Evolutionary conservation across 1,140 invertebrate species (phyloP).

Genomic region (Dryas iulia): DNA sequence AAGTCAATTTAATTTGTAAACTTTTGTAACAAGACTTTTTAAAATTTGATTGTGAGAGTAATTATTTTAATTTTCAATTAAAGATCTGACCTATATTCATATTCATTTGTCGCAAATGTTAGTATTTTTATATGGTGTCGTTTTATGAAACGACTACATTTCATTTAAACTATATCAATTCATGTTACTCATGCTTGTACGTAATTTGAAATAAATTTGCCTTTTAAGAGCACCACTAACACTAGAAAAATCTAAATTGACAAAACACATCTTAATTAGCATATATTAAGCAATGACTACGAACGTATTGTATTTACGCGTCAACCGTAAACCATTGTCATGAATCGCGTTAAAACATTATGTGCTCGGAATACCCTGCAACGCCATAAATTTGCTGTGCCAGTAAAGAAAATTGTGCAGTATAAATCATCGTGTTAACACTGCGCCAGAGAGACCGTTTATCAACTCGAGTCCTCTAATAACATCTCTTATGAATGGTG

Average conservation of each 20-base stretch:
- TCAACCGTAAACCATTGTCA: slow-evolving; percentile 26
- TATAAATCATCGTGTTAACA: slow-evolving; percentile 65
- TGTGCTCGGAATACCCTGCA: slow-evolving; percentile 35
- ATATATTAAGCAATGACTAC: neutral
- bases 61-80: too few species aligned
- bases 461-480: slow-evolving; percentile 60
- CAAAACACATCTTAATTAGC: neutral
- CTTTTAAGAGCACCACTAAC: neutral
- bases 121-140: too few species aligned
- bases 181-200: too few species aligned
- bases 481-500: slow-evolving; percentile 55
- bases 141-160: neutral
- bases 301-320: neutral
- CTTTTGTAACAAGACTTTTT: too few species aligned
- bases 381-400: slow-evolving; percentile 57
- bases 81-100: too few species aligned
- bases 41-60: too few species aligned
- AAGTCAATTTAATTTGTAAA: too few species aligned
- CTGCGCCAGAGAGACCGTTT: slow-evolving; percentile 51
- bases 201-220: too few species aligned
- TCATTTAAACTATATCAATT: too few species aligned
- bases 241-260: neutral
- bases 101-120: too few species aligned
- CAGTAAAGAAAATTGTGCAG: slow-evolving; percentile 69
- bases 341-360: slow-evolving; percentile 36